Conservation (phyloP, 2,113 vertebrate genomes). For the Platysteira castanea region DNA sequence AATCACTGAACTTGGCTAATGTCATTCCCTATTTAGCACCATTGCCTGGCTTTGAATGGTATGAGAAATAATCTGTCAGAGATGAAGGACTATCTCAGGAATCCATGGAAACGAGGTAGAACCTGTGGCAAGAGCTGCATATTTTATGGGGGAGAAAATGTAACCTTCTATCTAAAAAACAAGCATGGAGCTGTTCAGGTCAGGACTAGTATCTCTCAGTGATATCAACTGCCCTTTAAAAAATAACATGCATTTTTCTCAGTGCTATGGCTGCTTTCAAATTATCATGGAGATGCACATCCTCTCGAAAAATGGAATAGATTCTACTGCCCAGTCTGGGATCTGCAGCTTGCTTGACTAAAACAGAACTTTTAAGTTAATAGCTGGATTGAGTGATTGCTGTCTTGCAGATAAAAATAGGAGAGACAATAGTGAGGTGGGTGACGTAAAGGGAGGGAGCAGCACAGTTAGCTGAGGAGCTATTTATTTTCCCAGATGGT, state of each 20-base stretch:
- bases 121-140: neutral
- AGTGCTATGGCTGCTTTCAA: neutral
- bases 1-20: conserved; percentile 39
- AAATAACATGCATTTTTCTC: neutral
- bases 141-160: conserved; percentile 11
- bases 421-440: conserved; percentile 49
- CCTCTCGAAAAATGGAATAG: neutral
- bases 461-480: conserved; percentile 25
- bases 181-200: neutral
- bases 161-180: neutral
- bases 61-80: conserved; percentile 43
- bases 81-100: conserved; percentile 26
- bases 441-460: conserved; percentile 34
- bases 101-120: conserved; percentile 41
- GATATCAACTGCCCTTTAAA: neutral
- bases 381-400: conserved; percentile 20
- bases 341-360: neutral
- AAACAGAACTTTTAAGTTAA: neutral
- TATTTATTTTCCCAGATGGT: conserved; percentile 67
- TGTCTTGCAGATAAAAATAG: conserved; percentile 56
- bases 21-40: conserved; percentile 32
- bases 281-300: neutral
- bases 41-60: neutral
- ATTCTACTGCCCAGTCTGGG: neutral
- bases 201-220: neutral